Percentiles rank a stretch among this genome's conserved stretches.
These are phyloP conservation scores for Myotis daubentonii DNA, from an alignment of 2,797 vertebrate species.

Conservation along the genomic window DNA sequence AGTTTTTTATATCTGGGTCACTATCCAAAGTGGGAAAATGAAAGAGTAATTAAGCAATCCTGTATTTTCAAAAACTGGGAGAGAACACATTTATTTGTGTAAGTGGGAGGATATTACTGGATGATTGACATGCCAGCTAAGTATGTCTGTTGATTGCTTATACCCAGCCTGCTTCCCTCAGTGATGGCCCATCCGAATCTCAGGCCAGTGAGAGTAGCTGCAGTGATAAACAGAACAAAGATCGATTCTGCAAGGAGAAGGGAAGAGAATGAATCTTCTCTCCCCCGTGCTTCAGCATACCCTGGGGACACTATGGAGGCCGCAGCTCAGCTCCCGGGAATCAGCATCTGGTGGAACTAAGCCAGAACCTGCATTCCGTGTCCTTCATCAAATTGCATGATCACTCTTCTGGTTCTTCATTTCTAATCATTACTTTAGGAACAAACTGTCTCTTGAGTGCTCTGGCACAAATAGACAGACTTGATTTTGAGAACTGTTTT, in stretches of 20 bases:
- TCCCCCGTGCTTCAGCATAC: background rate
- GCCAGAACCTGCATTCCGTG: background rate
- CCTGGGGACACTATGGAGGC: rapidly evolving
- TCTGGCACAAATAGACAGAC: slow-evolving; percentile 1
- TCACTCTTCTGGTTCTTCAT: background rate
- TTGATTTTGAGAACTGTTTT: background rate
- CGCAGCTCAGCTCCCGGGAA: background rate
- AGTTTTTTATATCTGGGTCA: background rate
- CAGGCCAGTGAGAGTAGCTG: background rate
- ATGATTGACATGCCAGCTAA: background rate
- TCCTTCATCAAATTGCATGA: background rate
- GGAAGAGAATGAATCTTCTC: background rate
- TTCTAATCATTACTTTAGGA: background rate
- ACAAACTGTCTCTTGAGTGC: background rate
- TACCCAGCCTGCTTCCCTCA: background rate
- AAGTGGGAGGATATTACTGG: background rate
- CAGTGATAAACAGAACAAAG: background rate
- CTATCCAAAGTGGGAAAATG: background rate
- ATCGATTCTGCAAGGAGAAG: background rate
- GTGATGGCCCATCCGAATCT: background rate
- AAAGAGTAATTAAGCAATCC: background rate
- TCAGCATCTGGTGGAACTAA: background rate
- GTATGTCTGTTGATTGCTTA: background rate
- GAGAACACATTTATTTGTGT: background rate
- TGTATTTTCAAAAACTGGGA: background rate